A percentile compares a stretch with the other conserved stretches of the same genome.
phyloP scores from a whole-genome alignment of 2,888 invertebrate species.

The Hedya salicella region DNA sequence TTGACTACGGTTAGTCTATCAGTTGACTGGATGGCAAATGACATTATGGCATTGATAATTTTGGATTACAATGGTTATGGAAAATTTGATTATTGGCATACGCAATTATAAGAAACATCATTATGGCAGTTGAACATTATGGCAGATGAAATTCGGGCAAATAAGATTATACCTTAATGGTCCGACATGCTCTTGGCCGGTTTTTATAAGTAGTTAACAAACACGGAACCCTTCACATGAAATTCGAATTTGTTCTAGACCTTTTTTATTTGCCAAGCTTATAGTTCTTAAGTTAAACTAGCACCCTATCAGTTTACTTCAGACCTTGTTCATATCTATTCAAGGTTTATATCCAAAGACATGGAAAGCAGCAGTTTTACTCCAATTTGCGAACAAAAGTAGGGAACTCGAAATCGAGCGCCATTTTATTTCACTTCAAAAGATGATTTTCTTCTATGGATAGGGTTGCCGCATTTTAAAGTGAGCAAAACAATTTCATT shows the following conservation, averaged over 20 bases:
- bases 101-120: no score
- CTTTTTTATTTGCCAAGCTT: not conserved
- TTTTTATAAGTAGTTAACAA: no score
- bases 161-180: no score
- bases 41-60: no score
- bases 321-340: not conserved
- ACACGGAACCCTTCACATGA: not conserved
- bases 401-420: slow-evolving; percentile 11
- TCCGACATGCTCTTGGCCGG: no score
- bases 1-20: no score
- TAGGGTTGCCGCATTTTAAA: slow-evolving; percentile 52
- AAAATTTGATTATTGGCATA: no score
- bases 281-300: not conserved
- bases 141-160: no score
- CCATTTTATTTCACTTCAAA: slow-evolving; percentile 50
- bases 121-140: no score
- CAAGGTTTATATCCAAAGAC: slow-evolving; percentile 1
- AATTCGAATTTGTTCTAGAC: not conserved
- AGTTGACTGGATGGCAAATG: no score
- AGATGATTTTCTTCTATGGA: slow-evolving; percentile 49
- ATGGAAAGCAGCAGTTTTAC: slow-evolving; percentile 5
- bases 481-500: no score
- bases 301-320: not conserved
- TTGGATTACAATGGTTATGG: no score
- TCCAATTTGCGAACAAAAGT: slow-evolving; percentile 14